Percentiles rank a stretch among this genome's conserved stretches.
These are phyloP conservation scores for Ormyrus thymus DNA, from an alignment of 2,888 invertebrate species.

Conservation along the genomic window DNA sequence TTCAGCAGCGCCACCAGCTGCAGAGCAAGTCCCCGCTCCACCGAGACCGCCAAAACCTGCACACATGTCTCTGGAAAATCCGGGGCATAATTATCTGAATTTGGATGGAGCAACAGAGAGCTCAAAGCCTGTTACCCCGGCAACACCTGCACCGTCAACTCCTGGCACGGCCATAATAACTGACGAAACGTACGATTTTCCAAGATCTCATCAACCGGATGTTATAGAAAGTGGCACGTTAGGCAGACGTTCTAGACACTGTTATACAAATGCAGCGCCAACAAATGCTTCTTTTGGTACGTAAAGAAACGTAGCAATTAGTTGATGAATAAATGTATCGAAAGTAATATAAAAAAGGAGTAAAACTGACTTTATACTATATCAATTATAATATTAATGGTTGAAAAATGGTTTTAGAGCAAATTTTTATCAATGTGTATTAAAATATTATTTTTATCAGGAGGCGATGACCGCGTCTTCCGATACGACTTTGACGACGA, in stretches of 20 bases:
- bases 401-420: neutral
- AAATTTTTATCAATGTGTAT: neutral
- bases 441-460: constrained; percentile 15
- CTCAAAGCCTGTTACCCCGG: constrained; percentile 71
- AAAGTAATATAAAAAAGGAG: neutral
- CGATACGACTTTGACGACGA: constrained; percentile 77
- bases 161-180: constrained; percentile 66
- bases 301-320: neutral
- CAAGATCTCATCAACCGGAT: constrained; percentile 79
- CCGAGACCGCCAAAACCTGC: constrained; percentile 87
- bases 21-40: constrained; percentile 77
- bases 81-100: constrained; percentile 76
- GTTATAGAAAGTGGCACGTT: constrained; percentile 64
- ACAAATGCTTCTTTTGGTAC: constrained; percentile 67
- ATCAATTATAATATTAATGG: neutral
- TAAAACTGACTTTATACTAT: too few relatives aligned
- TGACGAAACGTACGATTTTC: constrained; percentile 84
- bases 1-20: constrained; percentile 63
- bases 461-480: constrained; percentile 76
- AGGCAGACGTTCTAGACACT: constrained; percentile 74
- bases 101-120: constrained; percentile 73
- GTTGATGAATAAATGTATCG: neutral
- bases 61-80: constrained; percentile 75
- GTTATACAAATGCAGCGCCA: constrained; percentile 80
- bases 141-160: constrained; percentile 68